Evolutionary conservation across 1,140 invertebrate genomes (phyloP).

Genomic region (Hypsibius dujardini): DNA sequence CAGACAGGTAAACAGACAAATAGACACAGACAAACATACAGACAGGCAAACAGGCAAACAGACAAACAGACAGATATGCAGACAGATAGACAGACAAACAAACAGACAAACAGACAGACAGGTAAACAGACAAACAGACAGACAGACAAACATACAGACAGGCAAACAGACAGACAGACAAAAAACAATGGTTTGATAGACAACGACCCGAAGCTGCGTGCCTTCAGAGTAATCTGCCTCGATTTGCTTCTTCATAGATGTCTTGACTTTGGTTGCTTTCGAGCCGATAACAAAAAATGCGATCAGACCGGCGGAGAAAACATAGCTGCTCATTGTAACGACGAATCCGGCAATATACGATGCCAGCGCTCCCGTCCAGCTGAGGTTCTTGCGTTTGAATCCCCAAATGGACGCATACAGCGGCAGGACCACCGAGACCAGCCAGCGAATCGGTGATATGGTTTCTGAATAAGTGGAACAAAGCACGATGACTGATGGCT

Average conservation of each 20-base stretch:
- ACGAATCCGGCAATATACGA: slow-evolving; percentile 57
- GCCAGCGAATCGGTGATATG: slow-evolving; percentile 53
- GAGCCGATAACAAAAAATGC: slow-evolving; percentile 63
- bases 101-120: too few species aligned
- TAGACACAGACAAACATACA: too few species aligned
- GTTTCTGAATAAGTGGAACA: slow-evolving; percentile 29
- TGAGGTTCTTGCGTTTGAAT: slow-evolving; percentile 46
- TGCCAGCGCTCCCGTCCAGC: slow-evolving; percentile 48
- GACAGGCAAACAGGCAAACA: too few species aligned
- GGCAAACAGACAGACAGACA: too few species aligned
- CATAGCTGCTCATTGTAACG: slow-evolving; percentile 56
- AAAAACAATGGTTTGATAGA: too few species aligned
- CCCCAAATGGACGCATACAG: slow-evolving; percentile 48
- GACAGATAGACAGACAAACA: too few species aligned
- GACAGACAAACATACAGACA: too few species aligned
- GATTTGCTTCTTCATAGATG: slow-evolving; percentile 48
- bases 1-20: too few species aligned
- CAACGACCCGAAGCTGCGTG: slow-evolving; percentile 29
- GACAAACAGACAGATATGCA: too few species aligned
- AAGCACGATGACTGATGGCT: too few species aligned
- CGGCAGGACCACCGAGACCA: slow-evolving; percentile 48
- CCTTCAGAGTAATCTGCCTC: slow-evolving; percentile 66
- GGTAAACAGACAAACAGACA: too few species aligned
- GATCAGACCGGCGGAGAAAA: slow-evolving; percentile 52
- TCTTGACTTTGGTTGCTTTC: slow-evolving; percentile 57